phyloP scores from a whole-genome alignment of 2,113 vertebrate species.

The crab-eating macaque (Macaca fascicularis) region T2T-MFA8v1.1 NC_088377.1:178930501-178931000 shows the following conservation, averaged over 20 bases:
- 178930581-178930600: not conserved
- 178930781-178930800: no score
- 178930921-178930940: no score
- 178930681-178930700: not conserved
- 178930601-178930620: not conserved
- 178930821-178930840: no score
- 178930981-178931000: no score
- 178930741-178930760: no score
- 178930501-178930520: not conserved
- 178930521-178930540: not conserved
- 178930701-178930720: not conserved
- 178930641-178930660: not conserved
- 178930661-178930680: not conserved
- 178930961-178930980: no score
- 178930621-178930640: not conserved
- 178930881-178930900: no score
- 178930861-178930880: no score
- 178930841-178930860: no score
- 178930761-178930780: not conserved
- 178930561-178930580: not conserved
- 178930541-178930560: not conserved
- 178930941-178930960: no score
- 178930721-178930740: not conserved
- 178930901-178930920: no score
- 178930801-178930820: no score